These are phyloP conservation scores for Philaethria dido DNA, from an alignment of 2,888 invertebrate species.

Conservation along the genomic window DNA sequence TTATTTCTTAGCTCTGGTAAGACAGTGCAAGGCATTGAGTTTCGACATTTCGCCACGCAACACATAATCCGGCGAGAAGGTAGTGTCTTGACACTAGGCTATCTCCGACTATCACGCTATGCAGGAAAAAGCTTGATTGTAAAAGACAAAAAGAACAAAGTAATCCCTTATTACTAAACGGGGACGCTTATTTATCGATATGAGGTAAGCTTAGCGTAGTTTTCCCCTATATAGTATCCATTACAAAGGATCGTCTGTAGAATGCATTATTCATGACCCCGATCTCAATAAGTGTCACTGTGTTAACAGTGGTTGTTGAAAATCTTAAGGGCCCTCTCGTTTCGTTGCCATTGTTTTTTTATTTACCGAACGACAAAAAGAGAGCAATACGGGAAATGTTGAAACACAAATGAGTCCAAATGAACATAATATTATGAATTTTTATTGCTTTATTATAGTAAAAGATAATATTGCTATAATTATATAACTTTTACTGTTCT, in stretches of 20 bases:
- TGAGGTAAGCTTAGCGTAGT: conserved; percentile 17
- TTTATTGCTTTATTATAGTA: not conserved
- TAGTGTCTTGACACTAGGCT: too few species aligned
- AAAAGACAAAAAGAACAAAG: too few species aligned
- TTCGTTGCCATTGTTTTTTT: conserved; percentile 40
- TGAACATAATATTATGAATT: not conserved
- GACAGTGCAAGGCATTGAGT: too few species aligned
- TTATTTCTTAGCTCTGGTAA: too few species aligned
- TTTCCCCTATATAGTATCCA: conserved; percentile 14
- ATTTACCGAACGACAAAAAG: conserved; percentile 41
- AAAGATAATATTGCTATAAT: not conserved
- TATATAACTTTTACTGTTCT: too few species aligned
- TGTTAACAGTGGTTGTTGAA: conserved; percentile 60
- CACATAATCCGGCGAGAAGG: too few species aligned
- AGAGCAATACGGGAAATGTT: conserved; percentile 14
- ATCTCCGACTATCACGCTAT: too few species aligned
- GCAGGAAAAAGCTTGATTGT: too few species aligned
- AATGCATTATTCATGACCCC: conserved; percentile 65
- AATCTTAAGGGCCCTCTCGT: conserved; percentile 50
- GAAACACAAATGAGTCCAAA: conserved; percentile 37
- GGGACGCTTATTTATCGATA: conserved; percentile 19
- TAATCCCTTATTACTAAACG: not conserved
- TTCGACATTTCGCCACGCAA: too few species aligned
- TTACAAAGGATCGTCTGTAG: conserved; percentile 32
- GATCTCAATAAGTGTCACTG: conserved; percentile 65